Evolutionary conservation across 1,140 invertebrate species (phyloP), one percentile per base, ranked within the genome.

Genomic region (Drosophila pandora): DNA sequence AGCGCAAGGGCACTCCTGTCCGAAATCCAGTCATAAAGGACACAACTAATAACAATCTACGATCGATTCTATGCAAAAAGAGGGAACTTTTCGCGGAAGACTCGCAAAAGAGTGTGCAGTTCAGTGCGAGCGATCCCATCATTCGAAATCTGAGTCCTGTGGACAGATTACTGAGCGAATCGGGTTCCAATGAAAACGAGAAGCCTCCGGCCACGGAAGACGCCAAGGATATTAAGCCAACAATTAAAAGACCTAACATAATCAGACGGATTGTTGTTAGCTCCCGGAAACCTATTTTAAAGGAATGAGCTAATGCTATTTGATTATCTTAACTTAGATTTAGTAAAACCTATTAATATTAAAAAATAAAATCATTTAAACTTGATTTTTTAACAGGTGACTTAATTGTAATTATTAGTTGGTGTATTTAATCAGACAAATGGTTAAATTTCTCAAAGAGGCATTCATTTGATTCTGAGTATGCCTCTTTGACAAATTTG

Each of bases 251-350:
- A 12, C 73, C 74, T 2, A 63, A 67, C 21, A 63, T 91, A 2
- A 78, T 91, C 0, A 48, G 85, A 3, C 90, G 70, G 34, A 75
- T 91, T 54, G 54, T 91, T 7, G 67, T 90, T n/a, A 55, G 79
- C 23, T 56, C 76, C 9, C 72, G 64, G 21, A 76, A 89, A 28
- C 39, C 76, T 17, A 49, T 23, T 0, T 52, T 63, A 12, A 37
- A 37, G 28, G 48, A 54, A 60, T 59, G 28, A 68, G 22, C 1
- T 28, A 10, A 49, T 1, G 17, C 30, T 7, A 43, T 2, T 12
- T 5, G 10, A 32, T 37, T 47, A 76, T 64, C 69, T 43, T 17
- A 28, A 50, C 8, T 54, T 79, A 37, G 5, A 59, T 34, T 25
- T 52, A 22, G 23, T 8, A 3, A 32, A 56, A 54, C 6, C 25